Evolutionary conservation across 2,797 vertebrate species (phyloP).

Genomic region (Rhabdophis nuchalis): DNA sequence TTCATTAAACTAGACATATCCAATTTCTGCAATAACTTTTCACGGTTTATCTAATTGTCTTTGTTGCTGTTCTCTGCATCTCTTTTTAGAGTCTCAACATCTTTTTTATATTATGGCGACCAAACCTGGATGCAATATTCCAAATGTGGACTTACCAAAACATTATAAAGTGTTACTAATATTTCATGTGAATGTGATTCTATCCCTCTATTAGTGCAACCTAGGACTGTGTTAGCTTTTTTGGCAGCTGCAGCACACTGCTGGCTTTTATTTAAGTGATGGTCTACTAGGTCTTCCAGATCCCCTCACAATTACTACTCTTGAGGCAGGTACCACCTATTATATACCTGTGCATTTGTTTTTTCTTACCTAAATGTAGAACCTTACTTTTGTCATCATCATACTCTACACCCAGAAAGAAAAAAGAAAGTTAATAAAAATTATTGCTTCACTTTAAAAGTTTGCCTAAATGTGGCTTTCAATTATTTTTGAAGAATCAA

Average conservation of each 20-base stretch:
- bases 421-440: neutral
- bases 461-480: neutral
- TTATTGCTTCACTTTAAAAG: neutral
- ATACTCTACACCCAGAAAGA: neutral
- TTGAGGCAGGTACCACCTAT: neutral
- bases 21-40: neutral
- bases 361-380: neutral
- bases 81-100: neutral
- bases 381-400: neutral
- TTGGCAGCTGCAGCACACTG: neutral
- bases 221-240: neutral
- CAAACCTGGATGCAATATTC: neutral
- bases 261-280: neutral
- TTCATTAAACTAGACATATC: neutral
- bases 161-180: neutral
- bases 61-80: neutral
- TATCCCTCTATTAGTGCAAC: neutral
- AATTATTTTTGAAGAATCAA: neutral
- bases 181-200: neutral
- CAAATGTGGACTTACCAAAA: neutral
- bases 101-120: neutral
- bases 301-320: neutral
- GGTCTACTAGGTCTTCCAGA: neutral
- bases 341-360: neutral
- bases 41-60: neutral